phyloP scores from a whole-genome alignment of 2,888 invertebrate species.

The Tortricodes alternella region DNA sequence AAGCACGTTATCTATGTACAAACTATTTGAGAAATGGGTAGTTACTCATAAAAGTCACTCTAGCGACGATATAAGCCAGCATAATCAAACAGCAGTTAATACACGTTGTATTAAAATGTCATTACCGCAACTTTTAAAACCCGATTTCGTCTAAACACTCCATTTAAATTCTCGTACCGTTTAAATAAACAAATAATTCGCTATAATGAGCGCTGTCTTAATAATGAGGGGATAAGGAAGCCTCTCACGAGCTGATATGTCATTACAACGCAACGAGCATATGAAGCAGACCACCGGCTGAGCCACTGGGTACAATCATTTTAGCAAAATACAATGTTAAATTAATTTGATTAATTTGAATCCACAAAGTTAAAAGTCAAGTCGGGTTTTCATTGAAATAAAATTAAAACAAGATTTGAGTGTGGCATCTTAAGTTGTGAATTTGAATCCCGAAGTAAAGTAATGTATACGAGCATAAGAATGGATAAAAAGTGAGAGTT shows the following conservation, averaged over 20 bases:
- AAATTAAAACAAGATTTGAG: too few species aligned
- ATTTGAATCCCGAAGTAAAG: neutral
- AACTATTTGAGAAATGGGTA: too few species aligned
- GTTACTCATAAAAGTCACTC: too few species aligned
- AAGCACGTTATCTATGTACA: too few species aligned
- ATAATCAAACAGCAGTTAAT: neutral
- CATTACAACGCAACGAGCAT: conserved; percentile 35
- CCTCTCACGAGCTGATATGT: conserved; percentile 39
- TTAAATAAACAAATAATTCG: conserved; percentile 38
- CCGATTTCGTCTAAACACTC: neutral
- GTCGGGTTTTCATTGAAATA: too few species aligned
- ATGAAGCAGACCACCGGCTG: conserved; percentile 36
- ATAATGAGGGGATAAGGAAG: conserved; percentile 42
- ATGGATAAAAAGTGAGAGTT: neutral
- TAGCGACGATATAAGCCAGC: too few species aligned
- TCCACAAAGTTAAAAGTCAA: too few species aligned
- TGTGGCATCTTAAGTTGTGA: too few species aligned
- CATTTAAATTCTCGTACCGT: conserved; percentile 29
- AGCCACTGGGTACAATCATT: too few species aligned
- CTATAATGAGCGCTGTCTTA: conserved; percentile 37
- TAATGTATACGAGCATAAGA: neutral
- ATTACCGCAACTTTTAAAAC: conserved; percentile 3
- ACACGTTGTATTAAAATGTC: neutral
- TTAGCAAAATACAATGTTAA: too few species aligned
- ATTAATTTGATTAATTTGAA: too few species aligned